Base-by-base conservation (phyloP, 2,113 vertebrate genomes). In the Acinonyx jubatus region DNA sequence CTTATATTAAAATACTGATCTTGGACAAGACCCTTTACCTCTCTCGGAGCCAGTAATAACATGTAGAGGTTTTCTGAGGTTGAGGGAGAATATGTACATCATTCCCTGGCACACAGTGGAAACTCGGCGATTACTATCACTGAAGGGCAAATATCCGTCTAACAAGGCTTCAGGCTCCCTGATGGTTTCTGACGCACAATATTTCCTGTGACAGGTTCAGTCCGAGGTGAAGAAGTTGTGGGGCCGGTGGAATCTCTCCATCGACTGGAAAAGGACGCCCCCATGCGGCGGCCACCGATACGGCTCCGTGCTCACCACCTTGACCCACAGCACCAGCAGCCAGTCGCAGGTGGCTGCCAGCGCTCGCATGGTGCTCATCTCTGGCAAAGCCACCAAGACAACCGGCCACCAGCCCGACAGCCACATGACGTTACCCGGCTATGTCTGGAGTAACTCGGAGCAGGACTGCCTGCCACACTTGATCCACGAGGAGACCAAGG, bases 181-280 rank as follows among this genome's bases (percentile, higher is more conserved):
- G 16, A 11, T 23, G 21, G 18, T 65, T 79, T 93, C 78, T 94
- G 87, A 94, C 6, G 45, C 33, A 1, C 36, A 5, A 0, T 7
- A 0, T 38, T 81, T 73, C 65, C 76, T 23, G 14, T 6, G 19
- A 29, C 82, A 99, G 99, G 99, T 99, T 45, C 99, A 99, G 98
- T 98, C 99, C 3, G 99, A 99, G 98, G 99, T 99, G 76, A 99
- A 99, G 98, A 99, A 99, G 98, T 98, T 98, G 7, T 99, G 99
- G 99, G 99, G 98, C 0, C 98, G 99, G 36, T 99, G 99, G 99
- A 99, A 98, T 93, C 97, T 99, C 50, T 98, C 99, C 0, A 93
- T 99, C 5, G 99, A 99, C 97, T 99, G 99, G 99, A 99, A 99
- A 68, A 99, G 98, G 52, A 98, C 98, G 1, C 98, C 99, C 29